Conservation (phyloP, 2,113 vertebrate genomes). For the Hydropotes inermis region DNA sequence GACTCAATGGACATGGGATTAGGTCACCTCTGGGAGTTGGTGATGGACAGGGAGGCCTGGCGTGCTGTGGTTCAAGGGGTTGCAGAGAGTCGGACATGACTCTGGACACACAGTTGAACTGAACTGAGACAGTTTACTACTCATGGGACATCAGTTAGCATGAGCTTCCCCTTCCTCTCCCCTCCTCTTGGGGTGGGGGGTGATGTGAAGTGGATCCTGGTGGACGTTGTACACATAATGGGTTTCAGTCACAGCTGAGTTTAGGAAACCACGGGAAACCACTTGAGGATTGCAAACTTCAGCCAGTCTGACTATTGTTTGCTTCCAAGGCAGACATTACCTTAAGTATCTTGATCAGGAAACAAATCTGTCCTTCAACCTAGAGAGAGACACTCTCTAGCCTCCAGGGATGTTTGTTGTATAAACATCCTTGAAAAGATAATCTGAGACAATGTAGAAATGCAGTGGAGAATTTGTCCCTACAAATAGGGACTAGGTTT, state of each 20-base stretch:
- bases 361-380: neutral
- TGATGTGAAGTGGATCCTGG: neutral
- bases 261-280: neutral
- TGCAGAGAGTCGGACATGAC: neutral
- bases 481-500: neutral
- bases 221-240: fast-evolving
- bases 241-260: neutral
- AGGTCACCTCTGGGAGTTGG: neutral
- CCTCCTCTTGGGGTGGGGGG: neutral
- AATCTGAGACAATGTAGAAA: neutral
- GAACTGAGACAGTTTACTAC: neutral
- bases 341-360: neutral
- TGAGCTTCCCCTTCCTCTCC: fast-evolving
- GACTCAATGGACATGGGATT: neutral
- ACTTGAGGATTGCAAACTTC: neutral
- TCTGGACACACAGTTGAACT: neutral
- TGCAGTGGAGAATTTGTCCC: neutral
- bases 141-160: neutral
- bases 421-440: neutral
- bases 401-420: neutral
- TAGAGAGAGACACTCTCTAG: neutral
- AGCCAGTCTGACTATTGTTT: neutral
- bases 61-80: neutral
- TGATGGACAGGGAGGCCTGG: neutral
- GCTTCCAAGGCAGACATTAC: neutral